Evolutionary conservation across 2,888 invertebrate genomes (phyloP).

Genomic region (Stegana nigrithorax): DNA sequence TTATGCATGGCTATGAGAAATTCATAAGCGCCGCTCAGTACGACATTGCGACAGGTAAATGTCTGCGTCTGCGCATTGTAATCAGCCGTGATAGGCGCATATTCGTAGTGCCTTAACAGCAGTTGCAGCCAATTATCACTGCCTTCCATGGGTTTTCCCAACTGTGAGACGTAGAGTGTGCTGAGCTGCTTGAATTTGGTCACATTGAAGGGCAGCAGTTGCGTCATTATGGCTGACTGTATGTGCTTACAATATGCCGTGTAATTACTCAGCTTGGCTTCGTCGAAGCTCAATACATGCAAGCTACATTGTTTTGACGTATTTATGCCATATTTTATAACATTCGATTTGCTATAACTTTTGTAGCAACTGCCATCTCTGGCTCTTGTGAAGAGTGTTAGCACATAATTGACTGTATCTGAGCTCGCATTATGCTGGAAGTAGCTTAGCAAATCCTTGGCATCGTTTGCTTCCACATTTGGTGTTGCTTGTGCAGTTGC

Average conservation of each 20-base stretch:
- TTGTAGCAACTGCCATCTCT: conserved; percentile 32
- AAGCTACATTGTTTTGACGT: conserved; percentile 53
- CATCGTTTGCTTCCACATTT: conserved; percentile 32
- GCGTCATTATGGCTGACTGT: conserved; percentile 46
- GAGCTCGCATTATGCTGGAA: conserved; percentile 41
- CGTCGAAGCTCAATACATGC: conserved; percentile 29
- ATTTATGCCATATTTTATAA: conserved; percentile 60
- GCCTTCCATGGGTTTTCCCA: conserved; percentile 58
- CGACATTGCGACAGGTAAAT: conserved; percentile 64
- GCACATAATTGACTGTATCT: conserved; percentile 29
- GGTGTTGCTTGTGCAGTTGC: conserved; percentile 41
- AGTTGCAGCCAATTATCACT: conserved; percentile 56
- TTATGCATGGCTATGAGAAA: conserved; percentile 51
- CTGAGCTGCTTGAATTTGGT: conserved; percentile 31
- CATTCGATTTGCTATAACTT: conserved; percentile 19
- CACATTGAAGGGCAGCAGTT: conserved; percentile 40
- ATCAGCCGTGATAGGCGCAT: conserved; percentile 41
- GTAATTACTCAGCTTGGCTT: conserved; percentile 45
- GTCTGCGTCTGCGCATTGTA: conserved; percentile 46
- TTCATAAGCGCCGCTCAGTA: conserved; percentile 58
- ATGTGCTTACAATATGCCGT: conserved; percentile 57
- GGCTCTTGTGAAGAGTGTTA: conserved; percentile 38
- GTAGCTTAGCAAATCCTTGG: conserved; percentile 47
- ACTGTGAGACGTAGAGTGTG: conserved; percentile 51
- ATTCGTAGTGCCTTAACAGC: conserved; percentile 37